A percentile compares a stretch with the other conserved stretches of the same genome.
Evolutionary conservation across 2,797 vertebrate species (phyloP).

Genomic region (Decapterus maruadsi): DNA sequence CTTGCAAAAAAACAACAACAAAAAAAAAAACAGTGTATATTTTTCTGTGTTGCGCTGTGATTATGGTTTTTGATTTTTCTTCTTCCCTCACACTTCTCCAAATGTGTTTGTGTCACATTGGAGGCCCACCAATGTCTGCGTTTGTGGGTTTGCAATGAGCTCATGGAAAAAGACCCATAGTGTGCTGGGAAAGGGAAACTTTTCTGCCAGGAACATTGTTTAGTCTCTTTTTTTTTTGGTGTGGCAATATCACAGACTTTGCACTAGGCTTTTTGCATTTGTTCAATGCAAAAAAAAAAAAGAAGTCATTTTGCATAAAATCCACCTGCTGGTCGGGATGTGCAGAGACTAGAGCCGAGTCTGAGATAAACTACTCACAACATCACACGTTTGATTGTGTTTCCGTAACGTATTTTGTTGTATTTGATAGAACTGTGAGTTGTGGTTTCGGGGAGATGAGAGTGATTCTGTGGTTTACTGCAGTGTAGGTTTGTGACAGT

Average conservation of each 20-base stretch:
- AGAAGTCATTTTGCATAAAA: constrained; percentile 33
- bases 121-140: constrained; percentile 73
- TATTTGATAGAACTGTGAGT: constrained; percentile 62
- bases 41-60: constrained; percentile 54
- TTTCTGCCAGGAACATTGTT: constrained; percentile 78
- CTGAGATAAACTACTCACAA: constrained; percentile 58
- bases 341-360: constrained; percentile 58
- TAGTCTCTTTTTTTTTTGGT: constrained; percentile 67
- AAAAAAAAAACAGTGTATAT: constrained; percentile 22
- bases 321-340: background rate
- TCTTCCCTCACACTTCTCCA: constrained; percentile 70
- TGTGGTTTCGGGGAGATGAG: constrained; percentile 61
- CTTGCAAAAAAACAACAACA: constrained; percentile 33
- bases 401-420: constrained; percentile 47
- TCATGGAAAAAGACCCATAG: constrained; percentile 80
- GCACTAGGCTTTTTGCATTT: constrained; percentile 64
- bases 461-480: constrained; percentile 18
- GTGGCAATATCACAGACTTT: constrained; percentile 77
- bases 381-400: constrained; percentile 55
- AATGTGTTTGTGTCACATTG: constrained; percentile 78
- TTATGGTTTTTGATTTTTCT: constrained; percentile 53
- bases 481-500: constrained; percentile 28
- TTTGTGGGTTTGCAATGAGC: constrained; percentile 80
- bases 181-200: constrained; percentile 74
- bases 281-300: constrained; percentile 33